phyloP scores from a whole-genome alignment of 2,113 vertebrate genomes.

The Phasianus colchicus region DNA sequence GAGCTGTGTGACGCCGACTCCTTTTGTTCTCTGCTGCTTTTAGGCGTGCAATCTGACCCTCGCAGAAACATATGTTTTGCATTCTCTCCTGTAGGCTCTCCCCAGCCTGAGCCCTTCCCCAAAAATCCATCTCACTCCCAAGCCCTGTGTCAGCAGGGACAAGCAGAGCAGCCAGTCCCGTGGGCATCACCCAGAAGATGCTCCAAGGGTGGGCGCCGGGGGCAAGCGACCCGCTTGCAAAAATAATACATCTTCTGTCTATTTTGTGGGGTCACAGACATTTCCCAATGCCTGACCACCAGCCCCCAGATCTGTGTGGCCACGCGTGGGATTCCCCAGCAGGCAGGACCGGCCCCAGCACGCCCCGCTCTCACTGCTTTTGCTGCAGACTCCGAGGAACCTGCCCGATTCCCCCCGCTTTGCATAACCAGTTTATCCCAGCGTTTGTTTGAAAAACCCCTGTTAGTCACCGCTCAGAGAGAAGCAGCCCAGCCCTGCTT shows the following conservation, averaged over 20 bases:
- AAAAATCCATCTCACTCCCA: rapidly evolving
- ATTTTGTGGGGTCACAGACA: not conserved
- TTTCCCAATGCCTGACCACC: not conserved
- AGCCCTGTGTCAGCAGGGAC: not conserved
- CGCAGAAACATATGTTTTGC: conserved; percentile 20
- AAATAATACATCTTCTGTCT: not conserved
- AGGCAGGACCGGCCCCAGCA: conserved; percentile 31
- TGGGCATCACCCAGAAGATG: not conserved
- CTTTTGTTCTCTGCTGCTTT: not conserved
- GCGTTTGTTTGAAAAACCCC: conserved; percentile 50
- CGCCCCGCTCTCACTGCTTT: conserved; percentile 1
- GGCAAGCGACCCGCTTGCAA: not conserved
- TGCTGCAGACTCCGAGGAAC: conserved; percentile 59
- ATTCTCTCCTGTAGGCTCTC: not conserved
- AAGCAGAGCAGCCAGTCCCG: not conserved
- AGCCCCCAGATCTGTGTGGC: rapidly evolving
- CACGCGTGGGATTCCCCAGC: not conserved
- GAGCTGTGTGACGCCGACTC: not conserved
- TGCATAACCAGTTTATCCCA: conserved; percentile 71
- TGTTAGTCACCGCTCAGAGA: conserved; percentile 47
- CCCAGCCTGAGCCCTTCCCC: not conserved
- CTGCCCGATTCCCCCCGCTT: conserved; percentile 47
- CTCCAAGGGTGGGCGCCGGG: not conserved
- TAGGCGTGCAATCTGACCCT: conserved; percentile 41
- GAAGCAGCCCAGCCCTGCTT: conserved; percentile 43